Base-by-base conservation (phyloP, 2,113 vertebrate species). In the Paramormyrops kingsleyae region DNA sequence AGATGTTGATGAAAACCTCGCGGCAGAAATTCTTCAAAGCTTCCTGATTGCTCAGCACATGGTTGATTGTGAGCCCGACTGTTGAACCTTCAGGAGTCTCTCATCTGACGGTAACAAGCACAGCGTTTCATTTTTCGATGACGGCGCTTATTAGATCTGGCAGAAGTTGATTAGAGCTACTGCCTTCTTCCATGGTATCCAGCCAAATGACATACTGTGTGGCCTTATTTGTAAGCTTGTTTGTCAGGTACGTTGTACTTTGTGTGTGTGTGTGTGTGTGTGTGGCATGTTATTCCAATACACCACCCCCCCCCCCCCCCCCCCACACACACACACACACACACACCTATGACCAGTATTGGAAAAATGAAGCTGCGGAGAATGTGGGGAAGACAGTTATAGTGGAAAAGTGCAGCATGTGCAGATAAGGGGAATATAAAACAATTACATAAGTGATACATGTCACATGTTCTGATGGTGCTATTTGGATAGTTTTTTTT, bases 21-120 rank as follows among this genome's bases (percentile, higher is more conserved):
- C 35, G 35, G 31, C 52, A n/a, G 74, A 50, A 52, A 83, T 89
- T 91, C 89, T 91, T 91, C 53, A 86, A 83, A 89, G 89, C 90
- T 91, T 90, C 92, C 90, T 93, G 94, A 95, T 95, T 94, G 94
- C 94, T 93, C 92, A 92, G 92, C 90, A 91, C 87, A 91, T 91
- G 46, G 89, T 92, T 94, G 94, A 94, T 93, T 94, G 92, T 92
- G 92, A 94, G 93, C 92, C 92, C 91, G 91, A 90, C 91, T 88
- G 92, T 93, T 90, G 85, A 92, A 91, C 52, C 12, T 89, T 59
- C 77, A 84, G 47, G 53, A 89, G 83, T 83, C 17, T 42, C 50
- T 83, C 50, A 92, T 94, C 94, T 92, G 91, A 90, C 89, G 93
- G 92, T 91, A 91, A 53, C 92, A 88, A 92, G 92, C 91, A 91